These are phyloP conservation scores for Mus pahari DNA, from an alignment of 2,113 vertebrate genomes.

Conservation along the genomic window DNA sequence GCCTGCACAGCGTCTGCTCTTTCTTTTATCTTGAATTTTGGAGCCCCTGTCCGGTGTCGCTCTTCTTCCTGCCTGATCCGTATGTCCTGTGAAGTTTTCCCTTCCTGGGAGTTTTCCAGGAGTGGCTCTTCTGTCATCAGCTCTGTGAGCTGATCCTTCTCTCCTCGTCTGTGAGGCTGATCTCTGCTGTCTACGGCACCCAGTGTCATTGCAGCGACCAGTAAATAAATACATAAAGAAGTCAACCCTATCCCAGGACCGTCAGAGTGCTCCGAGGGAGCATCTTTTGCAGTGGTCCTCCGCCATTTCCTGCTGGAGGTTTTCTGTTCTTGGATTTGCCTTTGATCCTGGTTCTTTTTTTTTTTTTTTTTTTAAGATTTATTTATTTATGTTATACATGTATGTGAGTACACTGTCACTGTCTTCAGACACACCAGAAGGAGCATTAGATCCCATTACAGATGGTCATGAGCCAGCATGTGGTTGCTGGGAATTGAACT, in stretches of 20 bases:
- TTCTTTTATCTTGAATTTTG: not conserved
- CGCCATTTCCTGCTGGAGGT: not conserved
- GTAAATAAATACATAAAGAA: too few species aligned
- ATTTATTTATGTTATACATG: too few species aligned
- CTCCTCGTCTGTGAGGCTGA: not conserved
- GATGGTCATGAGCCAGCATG: too few species aligned
- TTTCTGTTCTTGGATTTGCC: not conserved
- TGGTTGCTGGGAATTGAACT: too few species aligned
- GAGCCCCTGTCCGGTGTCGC: not conserved
- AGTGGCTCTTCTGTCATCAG: not conserved
- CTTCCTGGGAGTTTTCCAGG: not conserved
- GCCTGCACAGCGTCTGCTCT: not conserved
- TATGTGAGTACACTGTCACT: too few species aligned
- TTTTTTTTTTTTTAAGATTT: not conserved
- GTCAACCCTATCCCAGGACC: fast-evolving
- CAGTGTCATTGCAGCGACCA: fast-evolving
- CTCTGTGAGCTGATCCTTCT: not conserved
- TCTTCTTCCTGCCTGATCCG: not conserved
- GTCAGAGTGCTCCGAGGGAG: fast-evolving
- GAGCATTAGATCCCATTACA: too few species aligned
- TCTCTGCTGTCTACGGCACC: fast-evolving
- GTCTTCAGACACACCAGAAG: too few species aligned
- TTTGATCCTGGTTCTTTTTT: not conserved
- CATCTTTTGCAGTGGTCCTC: too few species aligned
- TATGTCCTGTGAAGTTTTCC: not conserved